Evolutionary conservation across 2,888 invertebrate species (phyloP), one percentile per base, ranked within the genome.

Genomic region (Drosophila rellima): DNA sequence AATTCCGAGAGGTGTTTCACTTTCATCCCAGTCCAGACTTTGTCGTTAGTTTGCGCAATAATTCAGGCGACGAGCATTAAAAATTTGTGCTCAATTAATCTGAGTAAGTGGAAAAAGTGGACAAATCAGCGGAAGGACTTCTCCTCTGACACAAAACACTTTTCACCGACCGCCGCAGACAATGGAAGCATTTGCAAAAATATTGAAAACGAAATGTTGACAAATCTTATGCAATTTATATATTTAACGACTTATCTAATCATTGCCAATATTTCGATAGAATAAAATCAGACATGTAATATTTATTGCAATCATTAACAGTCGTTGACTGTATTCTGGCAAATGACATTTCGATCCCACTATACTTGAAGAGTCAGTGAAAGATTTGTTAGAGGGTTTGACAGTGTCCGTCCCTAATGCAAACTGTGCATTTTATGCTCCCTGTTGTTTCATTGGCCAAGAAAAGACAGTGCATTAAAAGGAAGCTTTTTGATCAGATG

Each of bases 41-140:
- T 55, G 40, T 17, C 50, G 20, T n/a, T 26, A 52, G 26, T 62
- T 37, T 54, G 61, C n/a, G 60, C 57, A 50, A 55, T 59, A 63
- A 50, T 68, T 70, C 70, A 63, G 40, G 40, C 20, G 50, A 42
- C 44, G 56, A 56, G 50, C 70, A 67, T 74, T 61, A 62, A 59
- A 70, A 77, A 77, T 70, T 48, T 66, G 78, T 74, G 74, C 77
- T 70, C 78, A 77, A 77, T 78, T 77, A 74, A 77, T 74, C 74
- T 61, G 66, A 20, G 60, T 56, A 55, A 70, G 78, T 74, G 59
- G 54, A 59, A 40, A 55, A 51, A 64, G 40, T 35, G 42, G 18
- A 42, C 29, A 50, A 72, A 62, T 72, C 64, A 56, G 42, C 65
- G 31, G 7, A 20, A n/a, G 39, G 40, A 57, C 31, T 29, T 35